A percentile compares a stretch with the other conserved stretches of the same genome.
Conservation (phyloP, 2,888 invertebrate genomes). For the Agonopterix subpropinquella region DNA sequence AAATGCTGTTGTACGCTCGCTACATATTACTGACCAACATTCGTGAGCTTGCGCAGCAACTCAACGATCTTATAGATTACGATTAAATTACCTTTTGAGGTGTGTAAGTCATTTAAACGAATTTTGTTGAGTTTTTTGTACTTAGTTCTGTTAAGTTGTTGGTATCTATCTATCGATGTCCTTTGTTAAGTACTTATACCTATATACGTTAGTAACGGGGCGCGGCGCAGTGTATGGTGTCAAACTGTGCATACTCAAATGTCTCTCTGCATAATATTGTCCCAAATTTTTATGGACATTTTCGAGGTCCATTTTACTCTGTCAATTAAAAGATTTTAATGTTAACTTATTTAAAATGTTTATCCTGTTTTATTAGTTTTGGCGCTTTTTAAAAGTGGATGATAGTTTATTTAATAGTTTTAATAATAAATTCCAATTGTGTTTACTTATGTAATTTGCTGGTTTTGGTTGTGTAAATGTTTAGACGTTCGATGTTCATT, state of each 20-base stretch:
- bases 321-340: neutral
- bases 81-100: conserved; percentile 1
- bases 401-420: neutral
- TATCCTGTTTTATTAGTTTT: no score
- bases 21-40: conserved; percentile 3
- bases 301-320: neutral
- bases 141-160: conserved; percentile 52
- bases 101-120: conserved; percentile 26
- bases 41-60: neutral
- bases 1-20: conserved; percentile 8
- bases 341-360: neutral
- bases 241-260: neutral
- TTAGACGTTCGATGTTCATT: conserved; percentile 21
- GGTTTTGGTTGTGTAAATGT: no score
- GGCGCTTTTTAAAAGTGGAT: no score
- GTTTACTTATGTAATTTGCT: no score
- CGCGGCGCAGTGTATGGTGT: conserved; percentile 13
- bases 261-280: conserved; percentile 11
- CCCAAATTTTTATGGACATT: neutral
- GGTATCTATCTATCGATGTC: conserved; percentile 41
- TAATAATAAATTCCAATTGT: neutral
- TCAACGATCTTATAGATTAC: conserved; percentile 8
- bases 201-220: conserved; percentile 11
- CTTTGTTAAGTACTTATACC: conserved; percentile 21
- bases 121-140: conserved; percentile 50